Evolutionary conservation across 2,113 vertebrate species (phyloP).

Genomic region (Chionodraco myersi): DNA sequence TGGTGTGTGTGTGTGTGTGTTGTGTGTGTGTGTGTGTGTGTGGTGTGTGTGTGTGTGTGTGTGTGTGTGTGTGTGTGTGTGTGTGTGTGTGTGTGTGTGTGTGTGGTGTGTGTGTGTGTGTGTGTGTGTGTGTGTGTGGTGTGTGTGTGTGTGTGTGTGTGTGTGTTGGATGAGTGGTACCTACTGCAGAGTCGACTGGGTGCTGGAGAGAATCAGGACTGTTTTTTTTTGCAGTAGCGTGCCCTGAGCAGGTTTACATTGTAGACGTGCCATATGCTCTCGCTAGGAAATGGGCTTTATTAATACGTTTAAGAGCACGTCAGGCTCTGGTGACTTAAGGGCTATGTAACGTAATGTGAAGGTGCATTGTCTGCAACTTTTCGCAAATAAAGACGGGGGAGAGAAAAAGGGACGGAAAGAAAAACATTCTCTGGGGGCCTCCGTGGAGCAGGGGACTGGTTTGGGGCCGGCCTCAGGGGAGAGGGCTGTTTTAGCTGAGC

Average conservation of each 20-base stretch:
- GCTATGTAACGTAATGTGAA: slow-evolving; percentile 73
- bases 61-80: slow-evolving; percentile 44
- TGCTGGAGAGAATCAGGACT: slow-evolving; percentile 66
- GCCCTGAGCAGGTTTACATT: slow-evolving; percentile 73
- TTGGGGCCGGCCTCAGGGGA: slow-evolving; percentile 24
- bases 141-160: slow-evolving; percentile 37
- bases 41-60: slow-evolving; percentile 19
- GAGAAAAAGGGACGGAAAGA: slow-evolving; percentile 47
- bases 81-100: slow-evolving; percentile 30
- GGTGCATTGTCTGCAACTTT: slow-evolving; percentile 77
- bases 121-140: slow-evolving; percentile 36
- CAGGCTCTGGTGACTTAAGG: slow-evolving; percentile 74
- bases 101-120: slow-evolving; percentile 32
- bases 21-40: too few species aligned
- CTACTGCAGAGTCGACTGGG: slow-evolving; percentile 24
- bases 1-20: neutral
- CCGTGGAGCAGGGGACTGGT: slow-evolving; percentile 31
- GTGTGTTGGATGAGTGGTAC: slow-evolving; percentile 36
- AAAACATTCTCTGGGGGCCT: slow-evolving; percentile 75
- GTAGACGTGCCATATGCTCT: slow-evolving; percentile 66
- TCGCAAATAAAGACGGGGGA: slow-evolving; percentile 58
- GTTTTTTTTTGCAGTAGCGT: slow-evolving; percentile 76
- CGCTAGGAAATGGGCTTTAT: slow-evolving; percentile 76
- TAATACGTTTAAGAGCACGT: slow-evolving; percentile 72
- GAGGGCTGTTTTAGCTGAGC: slow-evolving; percentile 51